Percentiles rank a stretch among this genome's conserved stretches.
Evolutionary conservation across 2,797 vertebrate species (phyloP).

Genomic region (Oreochromis mossambicus): DNA sequence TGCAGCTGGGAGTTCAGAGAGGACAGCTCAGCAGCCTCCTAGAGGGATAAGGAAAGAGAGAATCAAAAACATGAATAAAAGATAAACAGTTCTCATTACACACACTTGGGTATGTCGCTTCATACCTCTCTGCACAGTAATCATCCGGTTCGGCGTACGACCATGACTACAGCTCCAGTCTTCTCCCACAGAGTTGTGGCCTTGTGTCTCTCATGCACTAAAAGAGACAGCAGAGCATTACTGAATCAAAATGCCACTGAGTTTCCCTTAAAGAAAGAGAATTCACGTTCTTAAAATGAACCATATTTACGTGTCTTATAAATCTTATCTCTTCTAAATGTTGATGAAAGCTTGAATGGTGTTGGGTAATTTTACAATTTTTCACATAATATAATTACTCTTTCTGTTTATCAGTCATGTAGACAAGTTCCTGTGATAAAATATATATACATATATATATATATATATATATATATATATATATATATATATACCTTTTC

Average conservation of each 20-base stretch:
- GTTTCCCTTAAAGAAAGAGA: background rate
- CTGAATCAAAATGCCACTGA: background rate
- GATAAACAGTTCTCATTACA: background rate
- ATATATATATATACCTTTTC: rapidly evolving
- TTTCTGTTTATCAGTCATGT: background rate
- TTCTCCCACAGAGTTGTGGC: constrained; percentile 85
- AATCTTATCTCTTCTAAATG: background rate
- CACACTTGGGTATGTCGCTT: background rate
- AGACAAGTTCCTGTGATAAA: background rate
- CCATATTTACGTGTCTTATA: background rate
- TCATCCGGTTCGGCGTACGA: constrained; percentile 89
- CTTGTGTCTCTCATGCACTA: constrained; percentile 68
- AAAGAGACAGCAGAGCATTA: background rate
- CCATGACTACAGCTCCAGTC: constrained; percentile 88
- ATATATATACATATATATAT: no score
- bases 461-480: no score
- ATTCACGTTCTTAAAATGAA: background rate
- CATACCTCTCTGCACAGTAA: constrained; percentile 94
- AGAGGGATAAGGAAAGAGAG: background rate
- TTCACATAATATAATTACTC: background rate
- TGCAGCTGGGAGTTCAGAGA: constrained; percentile 88
- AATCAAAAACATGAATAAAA: background rate
- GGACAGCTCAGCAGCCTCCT: constrained; percentile 82
- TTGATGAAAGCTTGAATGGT: background rate
- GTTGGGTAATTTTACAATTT: background rate